Evolutionary conservation across 2,113 vertebrate species (phyloP), one percentile per base, ranked within the genome.

Genomic region (Hemibagrus wyckioides): DNA sequence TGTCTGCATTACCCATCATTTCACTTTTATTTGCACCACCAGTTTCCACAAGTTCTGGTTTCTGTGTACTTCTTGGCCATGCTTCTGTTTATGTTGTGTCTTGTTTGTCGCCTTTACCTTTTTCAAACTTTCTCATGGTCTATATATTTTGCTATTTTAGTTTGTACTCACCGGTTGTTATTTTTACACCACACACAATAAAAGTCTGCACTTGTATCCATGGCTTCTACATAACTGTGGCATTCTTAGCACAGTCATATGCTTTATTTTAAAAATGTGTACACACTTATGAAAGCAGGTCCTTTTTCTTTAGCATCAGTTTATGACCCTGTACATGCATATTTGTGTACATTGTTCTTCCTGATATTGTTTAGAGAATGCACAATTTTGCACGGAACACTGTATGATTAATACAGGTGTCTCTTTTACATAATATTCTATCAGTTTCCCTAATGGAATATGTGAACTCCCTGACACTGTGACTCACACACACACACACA

Each of bases 401-500:
- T 71, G 19, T 44, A 25, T 25, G 69, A 73, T 44, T 25, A 25
- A 23, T 23, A 28, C 28, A 77, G 75, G 44, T 28, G 39, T 77
- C n/a, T 54, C 44, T 10, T 77, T 52, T 33, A 21, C 21, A 54
- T 79, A 79, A 79, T 65, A 48, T 83, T 50, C 56, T 33, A 30
- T 33, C 21, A 33, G 17, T 33, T 54, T 33, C 76, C 50, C 15
- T 79, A 79, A 54, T 79, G 44, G 28, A 52, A 77, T 77, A 8
- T n/a, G 14, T 7, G 28, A 50, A 30, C 25, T 52, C 13, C 44
- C 5, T 14, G 73, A 48, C 33, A 73, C 36, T 73, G 84, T 89
- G 84, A 89, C 86, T 88, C 83, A 76, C 2, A 82, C 41, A 33
- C 30, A 67, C 63, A 67, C 63, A 28, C 23, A n/a, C 61, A 89